Percentiles rank a stretch among this genome's conserved stretches.
Conservation (phyloP, 2,888 invertebrate genomes). For the Dryadula phaetusa region DNA sequence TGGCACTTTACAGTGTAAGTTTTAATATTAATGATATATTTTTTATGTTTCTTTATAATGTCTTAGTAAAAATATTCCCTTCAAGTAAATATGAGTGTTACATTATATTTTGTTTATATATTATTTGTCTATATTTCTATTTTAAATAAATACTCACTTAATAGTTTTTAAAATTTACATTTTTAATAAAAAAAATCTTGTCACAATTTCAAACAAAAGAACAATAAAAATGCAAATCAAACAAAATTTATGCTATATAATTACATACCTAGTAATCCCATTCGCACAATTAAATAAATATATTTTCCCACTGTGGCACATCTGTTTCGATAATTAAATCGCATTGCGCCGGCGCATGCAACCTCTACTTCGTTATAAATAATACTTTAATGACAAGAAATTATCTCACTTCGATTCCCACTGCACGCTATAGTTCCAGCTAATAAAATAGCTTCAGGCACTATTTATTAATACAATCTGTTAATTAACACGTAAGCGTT, state of each 20-base stretch:
- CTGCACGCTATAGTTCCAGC: slow-evolving; percentile 67
- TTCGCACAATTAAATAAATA: slow-evolving; percentile 15
- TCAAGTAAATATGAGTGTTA: too few species aligned
- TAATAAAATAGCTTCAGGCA: slow-evolving; percentile 62
- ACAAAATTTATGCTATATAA: slow-evolving; percentile 15
- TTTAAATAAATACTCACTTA: background rate
- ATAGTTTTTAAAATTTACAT: background rate
- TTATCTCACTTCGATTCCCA: slow-evolving; percentile 73
- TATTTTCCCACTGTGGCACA: slow-evolving; percentile 36
- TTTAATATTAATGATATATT: background rate
- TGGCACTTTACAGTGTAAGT: background rate
- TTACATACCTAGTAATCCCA: slow-evolving; percentile 20
- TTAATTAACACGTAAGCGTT: slow-evolving; percentile 41
- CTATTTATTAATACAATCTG: slow-evolving; percentile 56
- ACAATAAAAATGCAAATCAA: background rate
- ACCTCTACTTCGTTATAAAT: slow-evolving; percentile 71
- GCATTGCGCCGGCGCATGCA: slow-evolving; percentile 44
- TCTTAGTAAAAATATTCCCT: too few species aligned
- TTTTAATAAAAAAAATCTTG: background rate
- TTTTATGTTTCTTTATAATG: too few species aligned
- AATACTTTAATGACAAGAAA: slow-evolving; percentile 82
- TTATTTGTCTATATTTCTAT: too few species aligned
- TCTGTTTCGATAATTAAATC: slow-evolving; percentile 42
- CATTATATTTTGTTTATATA: too few species aligned
- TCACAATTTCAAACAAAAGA: background rate